These are phyloP conservation scores for Ditylenchus dipsaci DNA, from an alignment of 1,140 invertebrate genomes.

Conservation along the genomic window DNA sequence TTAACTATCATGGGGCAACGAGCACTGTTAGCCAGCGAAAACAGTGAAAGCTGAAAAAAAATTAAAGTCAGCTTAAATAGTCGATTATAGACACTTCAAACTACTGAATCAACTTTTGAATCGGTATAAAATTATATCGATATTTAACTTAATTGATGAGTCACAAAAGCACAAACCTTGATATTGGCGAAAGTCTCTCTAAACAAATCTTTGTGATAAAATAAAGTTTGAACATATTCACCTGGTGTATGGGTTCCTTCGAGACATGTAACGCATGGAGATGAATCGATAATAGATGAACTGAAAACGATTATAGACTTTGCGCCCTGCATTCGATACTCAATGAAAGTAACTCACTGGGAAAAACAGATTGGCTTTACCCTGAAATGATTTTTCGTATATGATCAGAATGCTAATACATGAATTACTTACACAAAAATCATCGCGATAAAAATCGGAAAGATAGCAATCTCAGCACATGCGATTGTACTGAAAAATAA, in stretches of 20 bases:
- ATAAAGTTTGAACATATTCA: constrained; percentile 25
- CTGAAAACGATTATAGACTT: constrained; percentile 76
- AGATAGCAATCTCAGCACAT: constrained; percentile 82
- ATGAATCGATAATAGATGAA: constrained; percentile 93
- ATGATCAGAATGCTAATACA: constrained; percentile 64
- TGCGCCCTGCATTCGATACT: constrained; percentile 66
- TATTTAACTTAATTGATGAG: neutral
- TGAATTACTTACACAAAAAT: no score
- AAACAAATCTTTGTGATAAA: neutral
- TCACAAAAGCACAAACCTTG: neutral
- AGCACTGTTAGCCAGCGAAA: constrained; percentile 23
- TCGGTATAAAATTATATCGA: no score
- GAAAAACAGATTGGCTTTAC: constrained; percentile 63
- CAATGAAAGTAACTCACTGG: constrained; percentile 68
- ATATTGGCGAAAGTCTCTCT: neutral
- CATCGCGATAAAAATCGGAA: constrained; percentile 78
- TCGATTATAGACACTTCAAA: neutral
- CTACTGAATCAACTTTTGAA: no score
- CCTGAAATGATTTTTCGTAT: neutral
- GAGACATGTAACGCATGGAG: constrained; percentile 77
- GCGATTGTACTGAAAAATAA: constrained; percentile 68
- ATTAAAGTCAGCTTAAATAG: constrained; percentile 25
- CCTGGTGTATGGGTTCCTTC: constrained; percentile 84
- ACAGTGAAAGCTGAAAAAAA: constrained; percentile 21
- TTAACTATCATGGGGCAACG: constrained; percentile 27